A percentile compares a stretch with the other conserved stretches of the same genome.
phyloP scores from a whole-genome alignment of 2,797 vertebrate genomes.

The Loriculus beryllinus region DNA sequence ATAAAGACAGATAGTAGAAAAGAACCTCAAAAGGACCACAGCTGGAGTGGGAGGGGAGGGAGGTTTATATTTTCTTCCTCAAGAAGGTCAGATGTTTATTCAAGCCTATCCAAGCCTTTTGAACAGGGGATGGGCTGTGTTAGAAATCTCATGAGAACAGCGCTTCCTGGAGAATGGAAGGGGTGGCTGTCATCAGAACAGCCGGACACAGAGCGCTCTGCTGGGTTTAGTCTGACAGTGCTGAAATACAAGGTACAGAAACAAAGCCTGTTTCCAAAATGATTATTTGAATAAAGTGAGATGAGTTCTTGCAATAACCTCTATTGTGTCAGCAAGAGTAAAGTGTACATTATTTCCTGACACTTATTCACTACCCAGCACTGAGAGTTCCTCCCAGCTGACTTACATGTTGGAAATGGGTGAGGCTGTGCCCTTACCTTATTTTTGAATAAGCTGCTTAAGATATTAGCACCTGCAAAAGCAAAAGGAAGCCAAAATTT shows the following conservation, averaged over 20 bases:
- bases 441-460: background rate
- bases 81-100: constrained; percentile 46
- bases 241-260: background rate
- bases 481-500: background rate
- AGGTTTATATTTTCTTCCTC: constrained; percentile 13
- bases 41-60: background rate
- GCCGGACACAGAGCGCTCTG: accelerated
- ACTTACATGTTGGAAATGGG: background rate
- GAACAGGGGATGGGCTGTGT: background rate
- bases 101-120: constrained; percentile 36
- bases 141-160: constrained; percentile 29
- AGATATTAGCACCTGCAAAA: background rate
- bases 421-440: background rate
- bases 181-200: background rate
- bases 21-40: constrained; percentile 14
- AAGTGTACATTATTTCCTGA: background rate
- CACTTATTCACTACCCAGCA: background rate
- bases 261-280: background rate
- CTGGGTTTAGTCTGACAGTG: background rate
- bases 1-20: constrained; percentile 32
- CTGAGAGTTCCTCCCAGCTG: background rate
- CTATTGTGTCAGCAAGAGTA: background rate
- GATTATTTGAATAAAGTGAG: background rate
- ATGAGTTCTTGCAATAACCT: background rate
- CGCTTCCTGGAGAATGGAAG: background rate